Conservation (phyloP, 2,113 vertebrate genomes). For the Pygoscelis adeliae region DNA sequence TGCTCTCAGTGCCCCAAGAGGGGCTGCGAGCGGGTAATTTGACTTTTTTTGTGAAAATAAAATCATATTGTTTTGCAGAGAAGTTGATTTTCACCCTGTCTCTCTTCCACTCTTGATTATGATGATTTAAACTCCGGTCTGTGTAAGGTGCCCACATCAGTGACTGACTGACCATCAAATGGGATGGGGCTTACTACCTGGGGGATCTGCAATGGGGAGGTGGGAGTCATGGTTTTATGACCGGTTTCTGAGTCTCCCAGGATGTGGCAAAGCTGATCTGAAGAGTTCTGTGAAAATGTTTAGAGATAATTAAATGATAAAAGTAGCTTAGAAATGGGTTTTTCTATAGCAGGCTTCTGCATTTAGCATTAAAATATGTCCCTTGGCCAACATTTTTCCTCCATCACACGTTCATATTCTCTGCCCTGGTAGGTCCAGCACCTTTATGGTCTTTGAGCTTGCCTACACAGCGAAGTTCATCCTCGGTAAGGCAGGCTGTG, state of each 20-base stretch:
- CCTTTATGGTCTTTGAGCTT: background rate
- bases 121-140: background rate
- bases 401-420: background rate
- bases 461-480: background rate
- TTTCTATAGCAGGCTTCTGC: background rate
- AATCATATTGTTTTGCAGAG: background rate
- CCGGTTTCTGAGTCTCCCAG: background rate
- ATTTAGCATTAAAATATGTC: background rate
- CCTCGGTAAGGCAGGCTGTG: background rate
- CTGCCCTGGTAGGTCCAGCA: background rate
- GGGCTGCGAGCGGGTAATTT: background rate
- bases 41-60: background rate
- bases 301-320: background rate
- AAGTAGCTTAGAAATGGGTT: background rate
- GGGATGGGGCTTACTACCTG: background rate
- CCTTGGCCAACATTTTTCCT: background rate
- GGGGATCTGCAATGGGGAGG: background rate
- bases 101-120: background rate
- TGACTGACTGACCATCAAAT: background rate
- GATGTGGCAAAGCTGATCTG: background rate
- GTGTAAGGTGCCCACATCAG: accelerated
- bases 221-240: background rate
- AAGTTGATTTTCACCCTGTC: background rate
- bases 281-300: background rate
- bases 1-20: background rate